Conservation (phyloP, 2,888 invertebrate genomes). For the Cantharis rufa region DNA sequence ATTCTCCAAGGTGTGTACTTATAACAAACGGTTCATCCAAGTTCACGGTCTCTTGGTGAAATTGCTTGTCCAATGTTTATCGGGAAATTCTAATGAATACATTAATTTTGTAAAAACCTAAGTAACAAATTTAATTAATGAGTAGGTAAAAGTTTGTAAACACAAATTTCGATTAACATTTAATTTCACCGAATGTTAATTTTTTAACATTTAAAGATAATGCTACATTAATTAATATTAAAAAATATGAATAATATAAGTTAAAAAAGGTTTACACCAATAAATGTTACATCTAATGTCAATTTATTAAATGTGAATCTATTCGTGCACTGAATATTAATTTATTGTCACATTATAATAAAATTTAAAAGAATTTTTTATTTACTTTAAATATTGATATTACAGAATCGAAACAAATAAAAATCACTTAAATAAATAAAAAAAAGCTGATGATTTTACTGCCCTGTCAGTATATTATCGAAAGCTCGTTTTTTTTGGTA, state of each 20-base stretch:
- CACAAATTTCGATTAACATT: not conserved
- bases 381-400: too few species aligned
- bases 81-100: not conserved
- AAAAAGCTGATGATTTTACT: too few species aligned
- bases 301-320: not conserved
- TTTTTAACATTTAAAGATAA: not conserved
- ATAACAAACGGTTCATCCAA: not conserved
- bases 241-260: not conserved
- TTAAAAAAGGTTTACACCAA: not conserved
- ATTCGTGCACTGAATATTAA: not conserved
- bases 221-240: not conserved
- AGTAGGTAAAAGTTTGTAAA: not conserved
- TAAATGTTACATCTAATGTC: not conserved
- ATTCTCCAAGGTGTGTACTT: not conserved
- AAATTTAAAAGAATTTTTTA: too few species aligned
- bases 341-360: not conserved
- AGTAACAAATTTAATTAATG: not conserved
- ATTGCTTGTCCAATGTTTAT: not conserved
- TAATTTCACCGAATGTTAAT: not conserved
- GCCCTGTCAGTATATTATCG: too few species aligned
- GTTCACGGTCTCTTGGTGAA: not conserved
- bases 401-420: too few species aligned
- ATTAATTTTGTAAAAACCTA: not conserved
- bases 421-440: too few species aligned
- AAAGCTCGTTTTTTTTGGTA: too few species aligned